Evolutionary conservation across 2,888 invertebrate genomes (phyloP).

Genomic region (Itoplectis maculator): DNA sequence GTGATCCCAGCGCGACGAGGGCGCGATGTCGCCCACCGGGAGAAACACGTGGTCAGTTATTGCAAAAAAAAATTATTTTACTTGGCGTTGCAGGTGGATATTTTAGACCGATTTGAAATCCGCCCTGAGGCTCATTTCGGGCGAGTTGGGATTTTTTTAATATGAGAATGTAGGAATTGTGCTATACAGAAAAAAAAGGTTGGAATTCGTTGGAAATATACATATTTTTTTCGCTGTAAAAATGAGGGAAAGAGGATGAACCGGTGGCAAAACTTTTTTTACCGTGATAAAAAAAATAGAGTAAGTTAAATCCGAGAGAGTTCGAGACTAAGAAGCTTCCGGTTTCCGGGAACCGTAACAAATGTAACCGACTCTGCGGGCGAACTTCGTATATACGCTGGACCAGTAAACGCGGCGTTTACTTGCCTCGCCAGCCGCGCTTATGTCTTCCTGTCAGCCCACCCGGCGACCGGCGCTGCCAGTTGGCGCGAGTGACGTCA

Average conservation of each 20-base stretch:
- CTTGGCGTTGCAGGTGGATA: neutral
- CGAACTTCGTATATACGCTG: neutral
- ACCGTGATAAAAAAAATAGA: neutral
- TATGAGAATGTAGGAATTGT: too few species aligned
- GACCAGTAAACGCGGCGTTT: neutral
- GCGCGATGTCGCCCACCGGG: constrained; percentile 76
- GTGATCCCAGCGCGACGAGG: constrained; percentile 49
- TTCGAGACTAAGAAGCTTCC: neutral
- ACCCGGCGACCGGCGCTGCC: neutral
- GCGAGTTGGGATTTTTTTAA: too few species aligned
- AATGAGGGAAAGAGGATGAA: too few species aligned
- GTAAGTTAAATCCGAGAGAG: neutral
- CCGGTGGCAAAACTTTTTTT: neutral
- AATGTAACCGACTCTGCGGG: neutral
- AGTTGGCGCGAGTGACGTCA: neutral
- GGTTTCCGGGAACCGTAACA: neutral
- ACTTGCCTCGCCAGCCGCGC: too few species aligned
- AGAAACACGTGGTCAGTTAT: constrained; percentile 79
- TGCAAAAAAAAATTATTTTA: constrained; percentile 13
- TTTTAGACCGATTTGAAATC: neutral
- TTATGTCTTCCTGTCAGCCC: neutral
- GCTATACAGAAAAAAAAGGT: too few species aligned
- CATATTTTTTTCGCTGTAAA: too few species aligned
- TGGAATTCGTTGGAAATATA: too few species aligned
- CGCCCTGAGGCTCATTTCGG: too few species aligned